Evolutionary conservation across 2,888 invertebrate genomes (phyloP), one percentile per base, ranked within the genome.

Genomic region (Caenorhabditis sp.): DNA sequence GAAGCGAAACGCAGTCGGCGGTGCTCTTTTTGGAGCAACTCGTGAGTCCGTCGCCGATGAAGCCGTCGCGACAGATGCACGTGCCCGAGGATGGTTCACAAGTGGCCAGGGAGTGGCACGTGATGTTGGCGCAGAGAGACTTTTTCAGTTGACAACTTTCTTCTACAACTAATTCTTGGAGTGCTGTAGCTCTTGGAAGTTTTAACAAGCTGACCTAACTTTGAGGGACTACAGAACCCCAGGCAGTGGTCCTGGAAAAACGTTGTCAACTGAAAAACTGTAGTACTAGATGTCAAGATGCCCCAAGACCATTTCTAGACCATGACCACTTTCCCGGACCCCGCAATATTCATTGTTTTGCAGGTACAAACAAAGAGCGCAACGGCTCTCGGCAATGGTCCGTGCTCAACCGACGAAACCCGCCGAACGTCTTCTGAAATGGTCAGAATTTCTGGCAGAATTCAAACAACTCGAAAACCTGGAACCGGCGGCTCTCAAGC

Each of bases 41-140:
- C 11, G 70, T 78, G 59, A 75, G 79, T 20, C 86, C 86, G 62
- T 86, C 86, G 27, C 86, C 86, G 32, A 81, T 74, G 68, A 82
- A 86, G 32, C 85, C 86, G 24, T 77, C 66, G 7, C 78, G 73
- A 45, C 86, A 86, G 13, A 74, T 70, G 59, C 86, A 86, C 11
- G 61, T 55, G 6, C 82, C 81, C 2, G 66, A 66, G 5, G 62
- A 52, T 1, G 77, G 55, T 45, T 87, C 81, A 58, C 87, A 87
- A 7, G 75, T 80, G 11, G 86, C 86, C 37, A 83, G 66, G 20
- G 65, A 77, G 70, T 87, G 87, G 37, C 85, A 85, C 27, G 65
- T 75, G 32, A 63, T 45, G 24, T 70, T 76, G 7, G 63, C 50
- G 58, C 76, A 76, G 5, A 63, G 72, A 13, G 59, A 61, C 35